Evolutionary conservation across 2,888 invertebrate species (phyloP).

Genomic region (Hoplodrina ambigua): DNA sequence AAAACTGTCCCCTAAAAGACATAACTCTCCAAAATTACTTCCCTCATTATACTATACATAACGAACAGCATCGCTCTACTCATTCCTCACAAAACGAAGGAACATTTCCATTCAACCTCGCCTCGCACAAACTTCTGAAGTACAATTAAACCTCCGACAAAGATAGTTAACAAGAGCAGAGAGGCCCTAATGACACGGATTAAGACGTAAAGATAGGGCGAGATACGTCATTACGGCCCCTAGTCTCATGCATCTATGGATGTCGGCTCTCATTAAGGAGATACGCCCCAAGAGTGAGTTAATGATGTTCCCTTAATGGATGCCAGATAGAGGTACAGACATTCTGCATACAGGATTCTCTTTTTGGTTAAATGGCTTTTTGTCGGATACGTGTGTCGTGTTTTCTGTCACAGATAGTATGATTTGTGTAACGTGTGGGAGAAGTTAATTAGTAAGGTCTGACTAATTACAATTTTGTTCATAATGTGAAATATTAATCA

Average conservation of each 20-base stretch:
- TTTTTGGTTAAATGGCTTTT: slow-evolving; percentile 28
- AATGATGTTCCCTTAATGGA: slow-evolving; percentile 75
- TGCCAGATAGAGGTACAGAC: slow-evolving; percentile 47
- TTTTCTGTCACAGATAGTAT: slow-evolving; percentile 44
- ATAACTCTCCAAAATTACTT: slow-evolving; percentile 35
- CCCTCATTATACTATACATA: slow-evolving; percentile 44
- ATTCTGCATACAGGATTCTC: slow-evolving; percentile 37
- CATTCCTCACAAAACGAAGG: slow-evolving; percentile 30
- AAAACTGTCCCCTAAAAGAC: slow-evolving; percentile 15
- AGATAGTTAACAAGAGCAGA: slow-evolving; percentile 67
- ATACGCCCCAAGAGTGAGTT: slow-evolving; percentile 70
- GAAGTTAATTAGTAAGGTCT: neutral
- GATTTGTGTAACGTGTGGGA: neutral
- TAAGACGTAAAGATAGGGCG: slow-evolving; percentile 86
- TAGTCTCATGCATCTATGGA: slow-evolving; percentile 82
- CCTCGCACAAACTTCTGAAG: slow-evolving; percentile 39
- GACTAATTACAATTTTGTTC: neutral
- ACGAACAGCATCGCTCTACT: slow-evolving; percentile 12
- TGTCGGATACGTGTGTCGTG: slow-evolving; percentile 14
- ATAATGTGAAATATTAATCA: too few relatives aligned
- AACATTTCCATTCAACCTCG: slow-evolving; percentile 36
- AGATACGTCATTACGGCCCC: slow-evolving; percentile 75
- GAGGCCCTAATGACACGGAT: slow-evolving; percentile 80
- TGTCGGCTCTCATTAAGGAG: slow-evolving; percentile 77
- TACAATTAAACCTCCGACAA: slow-evolving; percentile 61